Evolutionary conservation across 2,888 invertebrate genomes (phyloP), one percentile per base, ranked within the genome.

Genomic region (Sarcophaga caerulescens): DNA sequence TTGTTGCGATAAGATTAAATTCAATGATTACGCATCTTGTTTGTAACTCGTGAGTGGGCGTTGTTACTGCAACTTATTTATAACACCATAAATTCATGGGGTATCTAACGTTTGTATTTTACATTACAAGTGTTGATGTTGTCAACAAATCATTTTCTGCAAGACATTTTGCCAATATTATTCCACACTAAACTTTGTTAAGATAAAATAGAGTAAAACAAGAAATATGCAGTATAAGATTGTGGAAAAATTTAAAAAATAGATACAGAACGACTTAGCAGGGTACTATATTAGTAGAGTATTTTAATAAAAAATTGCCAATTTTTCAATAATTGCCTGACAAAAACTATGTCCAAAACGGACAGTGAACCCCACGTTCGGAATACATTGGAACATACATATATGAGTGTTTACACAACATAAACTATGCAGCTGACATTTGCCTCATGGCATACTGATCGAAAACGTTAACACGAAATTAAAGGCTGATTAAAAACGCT

Each of bases 101-200:
- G 45, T 63, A n/a, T 65, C 35, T 35, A 4, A 4, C 8, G 12
- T n/a, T 74, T 65, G 57, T 74, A 57, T 69, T 52, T 74, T 25
- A 77, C 63, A 65, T 62, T 75, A 65, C 75, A 80, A 80, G 60
- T 80, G 76, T 70, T 77, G 75, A 82, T 19, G 74, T 75, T 79
- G 81, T 78, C 82, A 78, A 79, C 75, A 81, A 62, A 70, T 81
- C 66, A 81, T 84, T 86, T 85, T 45, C 65, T 76, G 25, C 10
- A 17, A 21, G 52, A 77, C 66, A 47, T 71, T 60, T 70, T 19
- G 14, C 12, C n/a, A 19, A n/a, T 25, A n/a, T n/a, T n/a, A 57
- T 35, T 1, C 35, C 35, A 35, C 35, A 35, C 10, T 35, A 35
- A 35, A 35, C 35, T 35, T 35, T 35, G 35, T 52, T 23, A 65